Evolutionary conservation across 2,888 invertebrate species (phyloP), one percentile per base, ranked within the genome.

Genomic region (Cephus nigrinus): DNA sequence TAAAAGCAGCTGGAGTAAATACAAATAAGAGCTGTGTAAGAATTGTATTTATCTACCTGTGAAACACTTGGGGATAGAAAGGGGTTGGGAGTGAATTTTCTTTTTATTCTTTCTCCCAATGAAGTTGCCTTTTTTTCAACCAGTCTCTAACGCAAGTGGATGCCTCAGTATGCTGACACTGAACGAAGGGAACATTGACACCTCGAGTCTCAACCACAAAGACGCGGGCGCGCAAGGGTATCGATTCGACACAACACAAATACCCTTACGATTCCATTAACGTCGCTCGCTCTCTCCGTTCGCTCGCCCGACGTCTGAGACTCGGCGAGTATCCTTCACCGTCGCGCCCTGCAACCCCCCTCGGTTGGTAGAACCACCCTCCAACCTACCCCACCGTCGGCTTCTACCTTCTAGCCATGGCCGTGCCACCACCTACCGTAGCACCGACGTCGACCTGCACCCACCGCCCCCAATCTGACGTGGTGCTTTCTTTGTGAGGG

Each of bases 181-280:
- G 71, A 71, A 33, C 71, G 71, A 33, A 71, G 71, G 31, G 71
- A 71, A 71, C 71, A 71, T 71, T 71, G 71, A 33, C 71, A 33
- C 71, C 31, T 71, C 15, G 31, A 71, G 31, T 71, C 55, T 71
- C 71, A 71, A 71, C 71, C 71, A 33, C 71, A 33, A 33, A 71
- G 71, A 71, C 31, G 31, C 31, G 12, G 12, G 32, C 11, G 31
- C 32, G 33, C 32, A 33, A 71, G 71, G 31, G 71, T 71, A 71
- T 71, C 71, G 71, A 71, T 33, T 71, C 33, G 71, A 33, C 71
- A 23, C 71, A 71, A 71, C 71, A 71, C 55, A 55, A 55, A 55
- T 55, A 36, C 74, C 74, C 33, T 35, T 74, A 35, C 74, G 74
- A 74, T 74, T 74, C 74, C 74, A 74, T 74, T 74, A 74, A 74